These are phyloP conservation scores for Anser brachyrhynchus DNA, from an alignment of 2,113 vertebrate species.

Conservation along the genomic window DNA sequence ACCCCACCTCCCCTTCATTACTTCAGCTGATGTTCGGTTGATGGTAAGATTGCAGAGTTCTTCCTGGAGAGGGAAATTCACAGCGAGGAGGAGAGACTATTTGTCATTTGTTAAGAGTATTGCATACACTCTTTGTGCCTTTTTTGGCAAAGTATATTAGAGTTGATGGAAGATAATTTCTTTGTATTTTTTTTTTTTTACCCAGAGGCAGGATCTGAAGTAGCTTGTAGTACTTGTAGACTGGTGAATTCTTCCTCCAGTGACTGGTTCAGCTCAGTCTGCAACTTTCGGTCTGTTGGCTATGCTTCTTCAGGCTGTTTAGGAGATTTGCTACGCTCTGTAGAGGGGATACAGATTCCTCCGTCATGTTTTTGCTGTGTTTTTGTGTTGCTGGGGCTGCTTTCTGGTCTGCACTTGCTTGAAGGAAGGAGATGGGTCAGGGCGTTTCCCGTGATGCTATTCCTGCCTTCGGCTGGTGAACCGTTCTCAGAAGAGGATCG, in stretches of 20 bases:
- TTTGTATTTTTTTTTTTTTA: not conserved
- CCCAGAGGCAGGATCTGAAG: not conserved
- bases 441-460: not conserved
- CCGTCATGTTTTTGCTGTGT: not conserved
- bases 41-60: not conserved
- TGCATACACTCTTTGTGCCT: not conserved
- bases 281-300: not conserved
- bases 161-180: not conserved
- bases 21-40: not conserved
- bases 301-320: not conserved
- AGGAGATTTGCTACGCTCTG: not conserved
- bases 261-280: not conserved
- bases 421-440: not conserved
- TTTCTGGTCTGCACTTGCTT: not conserved
- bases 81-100: not conserved
- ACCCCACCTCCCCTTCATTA: not conserved
- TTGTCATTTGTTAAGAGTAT: not conserved
- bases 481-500: not conserved
- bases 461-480: not conserved
- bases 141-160: not conserved
- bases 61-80: not conserved
- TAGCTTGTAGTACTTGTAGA: rapidly evolving
- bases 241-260: not conserved
- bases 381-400: conserved; percentile 3
- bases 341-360: not conserved